Evolutionary conservation across 2,797 vertebrate genomes (phyloP).

Genomic region (Trachurus trachurus): DNA sequence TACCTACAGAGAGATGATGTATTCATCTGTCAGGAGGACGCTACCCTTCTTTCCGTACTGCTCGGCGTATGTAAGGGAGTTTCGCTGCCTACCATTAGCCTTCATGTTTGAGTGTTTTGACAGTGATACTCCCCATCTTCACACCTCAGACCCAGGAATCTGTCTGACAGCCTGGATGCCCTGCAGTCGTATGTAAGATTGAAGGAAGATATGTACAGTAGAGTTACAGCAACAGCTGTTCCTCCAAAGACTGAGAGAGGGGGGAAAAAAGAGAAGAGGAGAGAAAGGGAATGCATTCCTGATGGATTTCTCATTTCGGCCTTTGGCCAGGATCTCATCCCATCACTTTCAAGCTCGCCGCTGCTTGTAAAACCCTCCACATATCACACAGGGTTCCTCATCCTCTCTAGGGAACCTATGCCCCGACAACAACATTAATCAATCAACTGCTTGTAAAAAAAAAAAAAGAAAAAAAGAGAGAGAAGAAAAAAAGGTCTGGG

Average conservation of each 20-base stretch:
- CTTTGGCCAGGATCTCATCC: slow-evolving; percentile 91
- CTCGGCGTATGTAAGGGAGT: slow-evolving; percentile 42
- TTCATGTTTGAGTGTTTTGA: slow-evolving; percentile 51
- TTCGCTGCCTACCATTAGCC: slow-evolving; percentile 45
- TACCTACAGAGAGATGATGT: slow-evolving; percentile 16
- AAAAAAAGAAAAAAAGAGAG: slow-evolving; percentile 52
- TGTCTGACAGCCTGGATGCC: slow-evolving; percentile 71
- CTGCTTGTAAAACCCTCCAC: slow-evolving; percentile 92
- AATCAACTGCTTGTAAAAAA: slow-evolving; percentile 83
- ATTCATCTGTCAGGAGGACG: slow-evolving; percentile 47
- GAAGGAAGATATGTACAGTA: slow-evolving; percentile 84
- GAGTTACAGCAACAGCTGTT: slow-evolving; percentile 94
- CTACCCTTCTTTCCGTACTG: slow-evolving; percentile 15
- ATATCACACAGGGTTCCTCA: slow-evolving; percentile 88
- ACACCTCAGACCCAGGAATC: slow-evolving; percentile 56
- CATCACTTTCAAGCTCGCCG: slow-evolving; percentile 90
- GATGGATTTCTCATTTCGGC: slow-evolving; percentile 91
- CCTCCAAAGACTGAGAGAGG: slow-evolving; percentile 69
- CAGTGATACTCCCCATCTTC: slow-evolving; percentile 58
- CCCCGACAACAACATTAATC: slow-evolving; percentile 89
- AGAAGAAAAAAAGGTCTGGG: slow-evolving; percentile 67
- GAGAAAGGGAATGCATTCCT: slow-evolving; percentile 90
- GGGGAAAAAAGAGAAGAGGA: slow-evolving; percentile 59
- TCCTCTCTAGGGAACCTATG: slow-evolving; percentile 86
- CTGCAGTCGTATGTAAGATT: slow-evolving; percentile 73